phyloP scores from a whole-genome alignment of 2,888 invertebrate species.

The Serripes groenlandicus region DNA sequence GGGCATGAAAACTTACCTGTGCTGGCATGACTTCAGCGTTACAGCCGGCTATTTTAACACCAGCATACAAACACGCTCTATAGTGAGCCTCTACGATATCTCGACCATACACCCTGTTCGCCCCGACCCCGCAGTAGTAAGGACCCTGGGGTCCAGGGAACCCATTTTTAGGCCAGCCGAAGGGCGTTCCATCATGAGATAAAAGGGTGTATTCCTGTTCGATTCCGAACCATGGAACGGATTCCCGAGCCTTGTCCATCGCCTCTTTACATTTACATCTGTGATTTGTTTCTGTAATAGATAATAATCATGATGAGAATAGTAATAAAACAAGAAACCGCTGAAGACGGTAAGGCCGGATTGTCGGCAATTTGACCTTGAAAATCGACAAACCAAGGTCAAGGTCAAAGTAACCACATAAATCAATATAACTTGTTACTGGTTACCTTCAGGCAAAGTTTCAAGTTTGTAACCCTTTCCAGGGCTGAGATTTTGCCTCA shows the following conservation, averaged over 20 bases:
- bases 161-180: conserved; percentile 86
- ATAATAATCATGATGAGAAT: too few species aligned
- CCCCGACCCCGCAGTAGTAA: conserved; percentile 99
- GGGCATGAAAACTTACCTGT: too few species aligned
- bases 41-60: conserved; percentile 96
- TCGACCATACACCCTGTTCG: conserved; percentile 97
- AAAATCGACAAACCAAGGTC: too few species aligned
- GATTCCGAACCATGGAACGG: conserved; percentile 88
- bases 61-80: conserved; percentile 96
- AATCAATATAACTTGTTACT: too few species aligned
- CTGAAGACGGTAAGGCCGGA: too few species aligned
- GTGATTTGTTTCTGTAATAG: conserved; percentile 86
- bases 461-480: too few species aligned
- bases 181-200: conserved; percentile 85
- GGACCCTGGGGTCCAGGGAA: conserved; percentile 89
- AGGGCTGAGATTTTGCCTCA: too few species aligned
- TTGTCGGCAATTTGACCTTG: too few species aligned
- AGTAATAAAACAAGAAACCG: too few species aligned
- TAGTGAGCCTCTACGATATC: conserved; percentile 99
- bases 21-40: conserved; percentile 99
- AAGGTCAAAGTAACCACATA: too few species aligned
- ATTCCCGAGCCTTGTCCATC: conserved; percentile 86
- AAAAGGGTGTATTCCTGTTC: conserved; percentile 88
- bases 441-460: too few species aligned
- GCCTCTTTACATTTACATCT: conserved; percentile 86